Percentiles rank a stretch among this genome's conserved stretches.
Conservation (phyloP, 2,797 vertebrate genomes). For the Malurus splendens region DNA sequence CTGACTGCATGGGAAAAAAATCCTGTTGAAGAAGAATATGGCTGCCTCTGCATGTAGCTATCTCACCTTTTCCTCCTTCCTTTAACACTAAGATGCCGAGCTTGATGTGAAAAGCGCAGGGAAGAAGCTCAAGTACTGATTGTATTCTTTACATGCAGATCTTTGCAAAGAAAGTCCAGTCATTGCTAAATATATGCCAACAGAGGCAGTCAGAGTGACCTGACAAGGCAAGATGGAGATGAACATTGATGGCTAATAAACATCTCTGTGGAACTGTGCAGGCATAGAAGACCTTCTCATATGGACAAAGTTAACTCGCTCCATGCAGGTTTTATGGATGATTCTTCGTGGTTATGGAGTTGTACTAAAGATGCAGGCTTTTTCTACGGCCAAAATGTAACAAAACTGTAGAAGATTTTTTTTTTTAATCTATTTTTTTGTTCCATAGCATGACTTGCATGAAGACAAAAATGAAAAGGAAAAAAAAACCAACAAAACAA, state of each 20-base stretch:
- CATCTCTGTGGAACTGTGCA: conserved; percentile 79
- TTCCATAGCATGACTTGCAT: conserved; percentile 97
- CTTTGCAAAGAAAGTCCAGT: conserved; percentile 86
- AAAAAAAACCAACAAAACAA: conserved; percentile 56
- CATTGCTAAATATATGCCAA: conserved; percentile 87
- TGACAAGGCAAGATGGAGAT: conserved; percentile 77
- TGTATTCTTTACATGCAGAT: conserved; percentile 87
- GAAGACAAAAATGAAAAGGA: conserved; percentile 64
- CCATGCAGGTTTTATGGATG: conserved; percentile 78
- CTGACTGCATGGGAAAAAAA: conserved; percentile 75
- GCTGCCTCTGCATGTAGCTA: conserved; percentile 83
- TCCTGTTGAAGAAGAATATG: conserved; percentile 75
- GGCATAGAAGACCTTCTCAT: conserved; percentile 75
- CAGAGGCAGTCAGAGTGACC: conserved; percentile 83
- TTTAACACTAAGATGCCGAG: conserved; percentile 75
- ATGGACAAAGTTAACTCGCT: conserved; percentile 77
- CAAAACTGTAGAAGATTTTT: conserved; percentile 77
- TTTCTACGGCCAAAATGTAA: conserved; percentile 81
- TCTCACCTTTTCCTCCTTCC: conserved; percentile 71
- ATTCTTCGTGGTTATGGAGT: conserved; percentile 72
- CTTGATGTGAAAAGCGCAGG: conserved; percentile 71
- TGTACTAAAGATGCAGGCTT: conserved; percentile 78
- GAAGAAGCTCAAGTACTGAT: conserved; percentile 82
- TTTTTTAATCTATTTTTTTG: conserved; percentile 66
- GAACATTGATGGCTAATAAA: conserved; percentile 79